Evolutionary conservation across 2,797 vertebrate genomes (phyloP), one percentile per base, ranked within the genome.

Genomic region (Thamnophis elegans): DNA sequence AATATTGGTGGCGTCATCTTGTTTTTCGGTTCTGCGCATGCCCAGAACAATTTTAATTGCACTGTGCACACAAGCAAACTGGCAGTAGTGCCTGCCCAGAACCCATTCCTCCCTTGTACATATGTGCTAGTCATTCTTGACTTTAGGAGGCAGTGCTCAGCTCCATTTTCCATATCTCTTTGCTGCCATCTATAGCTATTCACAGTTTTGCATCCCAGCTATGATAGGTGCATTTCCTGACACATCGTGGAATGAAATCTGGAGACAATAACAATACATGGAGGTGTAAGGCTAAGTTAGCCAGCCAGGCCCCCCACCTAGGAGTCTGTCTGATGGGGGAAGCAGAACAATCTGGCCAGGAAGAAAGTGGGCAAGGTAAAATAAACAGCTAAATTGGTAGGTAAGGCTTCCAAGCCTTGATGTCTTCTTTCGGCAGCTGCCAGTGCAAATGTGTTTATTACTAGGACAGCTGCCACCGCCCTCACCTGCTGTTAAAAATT

Each of bases 351-450:
- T 82, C 36, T 47, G 73, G 36, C 36, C 73, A 78, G 20, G 9
- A 78, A 78, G 73, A 78, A 78, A 78, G 73, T 82, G 73, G 36
- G 73, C 73, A 82, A 82, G 73, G 73, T 18, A 82, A 93, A 95
- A 78, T 82, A 85, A 5, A 78, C 93, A 94, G 91, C 36, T 82
- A 36, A 82, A 36, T 36, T 82, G 73, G 36, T 36, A 82, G 36
- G 73, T 82, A 42, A 59, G 47, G 20, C 73, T 47, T 82, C 36
- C 20, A 47, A 47, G 73, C 36, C 73, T 82, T 82, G 73, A 82
- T 25, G 36, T 11, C 10, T 11, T 42, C 73, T 47, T 47, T 82
- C 1, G 20, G 36, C 73, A 82, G 36, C 36, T 82, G 20, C 36
- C 36, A 5, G 36, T 47, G 36, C 73, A 82, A 82, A 82, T 82